A percentile compares a stretch with the other conserved stretches of the same genome.
These are phyloP conservation scores for Enoplosus armatus DNA, from an alignment of 2,797 vertebrate genomes.

Conservation along the genomic window DNA sequence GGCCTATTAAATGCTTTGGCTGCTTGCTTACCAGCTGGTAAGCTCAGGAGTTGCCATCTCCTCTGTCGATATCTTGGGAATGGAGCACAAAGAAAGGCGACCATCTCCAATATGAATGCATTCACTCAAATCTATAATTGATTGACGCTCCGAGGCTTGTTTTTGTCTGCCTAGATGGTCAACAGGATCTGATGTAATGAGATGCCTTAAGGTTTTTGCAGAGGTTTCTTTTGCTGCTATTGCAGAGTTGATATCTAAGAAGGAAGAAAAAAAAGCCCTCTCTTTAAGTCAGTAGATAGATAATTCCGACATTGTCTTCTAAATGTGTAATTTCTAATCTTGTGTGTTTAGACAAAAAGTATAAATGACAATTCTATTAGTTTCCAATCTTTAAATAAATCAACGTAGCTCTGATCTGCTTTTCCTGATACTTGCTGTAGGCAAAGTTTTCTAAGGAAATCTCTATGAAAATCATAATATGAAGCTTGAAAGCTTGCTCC, in stretches of 20 bases:
- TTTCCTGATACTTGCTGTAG: constrained; percentile 34
- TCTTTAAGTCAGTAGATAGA: constrained; percentile 11
- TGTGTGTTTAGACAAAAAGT: constrained; percentile 11
- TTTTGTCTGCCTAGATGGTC: constrained; percentile 64
- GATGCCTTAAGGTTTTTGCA: constrained; percentile 49
- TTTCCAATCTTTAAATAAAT: constrained; percentile 46
- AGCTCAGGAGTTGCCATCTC: constrained; percentile 46
- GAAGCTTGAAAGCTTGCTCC: constrained; percentile 16
- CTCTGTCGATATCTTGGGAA: constrained; percentile 45
- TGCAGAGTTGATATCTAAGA: constrained; percentile 24
- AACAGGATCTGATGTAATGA: constrained; percentile 65
- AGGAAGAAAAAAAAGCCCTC: constrained; percentile 3
- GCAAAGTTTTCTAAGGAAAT: constrained; percentile 40
- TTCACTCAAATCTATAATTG: constrained; percentile 72
- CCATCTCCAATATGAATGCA: constrained; percentile 53
- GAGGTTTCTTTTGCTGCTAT: constrained; percentile 39
- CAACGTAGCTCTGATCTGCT: constrained; percentile 22
- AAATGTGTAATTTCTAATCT: constrained; percentile 43
- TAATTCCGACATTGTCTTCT: constrained; percentile 34
- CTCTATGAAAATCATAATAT: constrained; percentile 22
- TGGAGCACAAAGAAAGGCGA: constrained; percentile 46
- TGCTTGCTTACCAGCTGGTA: constrained; percentile 36
- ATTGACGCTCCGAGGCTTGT: constrained; percentile 60
- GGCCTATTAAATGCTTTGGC: constrained; percentile 40
- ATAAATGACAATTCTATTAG: constrained; percentile 38